phyloP scores from a whole-genome alignment of 2,113 vertebrate genomes.

The Gopherus evgoodei region DNA sequence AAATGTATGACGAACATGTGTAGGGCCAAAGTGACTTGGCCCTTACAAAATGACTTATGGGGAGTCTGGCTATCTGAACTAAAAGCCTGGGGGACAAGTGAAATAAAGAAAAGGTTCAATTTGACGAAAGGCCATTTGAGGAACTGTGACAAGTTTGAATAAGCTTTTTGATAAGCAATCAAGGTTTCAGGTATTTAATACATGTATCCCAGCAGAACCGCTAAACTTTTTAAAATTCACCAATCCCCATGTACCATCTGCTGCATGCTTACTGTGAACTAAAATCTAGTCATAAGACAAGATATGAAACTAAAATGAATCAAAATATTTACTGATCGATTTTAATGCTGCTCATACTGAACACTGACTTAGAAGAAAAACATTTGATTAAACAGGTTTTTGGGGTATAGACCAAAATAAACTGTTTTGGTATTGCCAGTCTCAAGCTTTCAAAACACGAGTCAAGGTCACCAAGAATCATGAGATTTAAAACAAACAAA shows the following conservation, averaged over 20 bases:
- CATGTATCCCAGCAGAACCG: background rate
- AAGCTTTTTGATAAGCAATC: background rate
- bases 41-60: background rate
- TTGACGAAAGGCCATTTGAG: background rate
- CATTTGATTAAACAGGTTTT: constrained; percentile 12
- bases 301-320: background rate
- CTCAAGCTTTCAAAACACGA: constrained; percentile 24
- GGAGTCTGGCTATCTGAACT: background rate
- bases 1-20: background rate
- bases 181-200: background rate
- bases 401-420: constrained; percentile 11
- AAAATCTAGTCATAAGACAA: background rate
- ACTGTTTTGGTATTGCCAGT: background rate
- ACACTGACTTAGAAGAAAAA: background rate
- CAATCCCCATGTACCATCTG: background rate
- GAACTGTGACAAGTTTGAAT: background rate
- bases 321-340: background rate
- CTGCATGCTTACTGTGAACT: background rate
- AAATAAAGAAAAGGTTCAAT: background rate
- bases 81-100: background rate
- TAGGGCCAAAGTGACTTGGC: accelerated
- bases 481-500: background rate
- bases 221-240: background rate
- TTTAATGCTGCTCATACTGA: background rate
- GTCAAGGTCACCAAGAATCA: background rate